A percentile compares a stretch with the other conserved stretches of the same genome.
Evolutionary conservation across 2,888 invertebrate species (phyloP).

Genomic region (Agonopterix arenella): DNA sequence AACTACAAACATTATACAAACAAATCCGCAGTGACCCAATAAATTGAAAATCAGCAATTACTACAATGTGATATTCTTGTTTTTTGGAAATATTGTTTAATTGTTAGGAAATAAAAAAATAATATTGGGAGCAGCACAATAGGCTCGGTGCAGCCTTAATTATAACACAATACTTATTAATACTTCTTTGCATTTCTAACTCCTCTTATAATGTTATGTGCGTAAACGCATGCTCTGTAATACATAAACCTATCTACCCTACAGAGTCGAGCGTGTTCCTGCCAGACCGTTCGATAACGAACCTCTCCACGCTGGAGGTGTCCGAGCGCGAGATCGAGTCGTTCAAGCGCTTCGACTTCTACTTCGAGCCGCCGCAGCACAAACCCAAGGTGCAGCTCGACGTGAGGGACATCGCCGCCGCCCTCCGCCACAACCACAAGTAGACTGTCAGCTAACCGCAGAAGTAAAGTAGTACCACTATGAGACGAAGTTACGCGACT

Average conservation of each 20-base stretch:
- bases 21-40: too few species aligned
- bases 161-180: too few species aligned
- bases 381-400: slow-evolving; percentile 72
- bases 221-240: too few species aligned
- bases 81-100: too few species aligned
- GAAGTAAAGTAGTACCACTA: slow-evolving; percentile 73
- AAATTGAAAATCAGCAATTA: too few species aligned
- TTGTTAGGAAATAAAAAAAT: too few species aligned
- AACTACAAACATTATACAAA: too few species aligned
- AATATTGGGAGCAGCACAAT: too few species aligned
- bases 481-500: slow-evolving; percentile 10
- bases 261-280: slow-evolving; percentile 82
- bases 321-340: slow-evolving; percentile 90
- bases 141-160: too few species aligned
- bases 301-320: slow-evolving; percentile 86
- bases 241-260: neutral
- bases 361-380: slow-evolving; percentile 86
- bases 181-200: too few species aligned
- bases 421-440: slow-evolving; percentile 30
- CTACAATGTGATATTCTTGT: too few species aligned
- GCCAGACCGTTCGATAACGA: slow-evolving; percentile 86
- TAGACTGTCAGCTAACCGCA: slow-evolving; percentile 74
- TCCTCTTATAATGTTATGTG: too few species aligned
- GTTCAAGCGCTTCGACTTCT: slow-evolving; percentile 91
- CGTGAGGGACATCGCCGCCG: slow-evolving; percentile 34